Conservation (phyloP, 2,797 vertebrate genomes). For the Orestias chungarensis region DNA sequence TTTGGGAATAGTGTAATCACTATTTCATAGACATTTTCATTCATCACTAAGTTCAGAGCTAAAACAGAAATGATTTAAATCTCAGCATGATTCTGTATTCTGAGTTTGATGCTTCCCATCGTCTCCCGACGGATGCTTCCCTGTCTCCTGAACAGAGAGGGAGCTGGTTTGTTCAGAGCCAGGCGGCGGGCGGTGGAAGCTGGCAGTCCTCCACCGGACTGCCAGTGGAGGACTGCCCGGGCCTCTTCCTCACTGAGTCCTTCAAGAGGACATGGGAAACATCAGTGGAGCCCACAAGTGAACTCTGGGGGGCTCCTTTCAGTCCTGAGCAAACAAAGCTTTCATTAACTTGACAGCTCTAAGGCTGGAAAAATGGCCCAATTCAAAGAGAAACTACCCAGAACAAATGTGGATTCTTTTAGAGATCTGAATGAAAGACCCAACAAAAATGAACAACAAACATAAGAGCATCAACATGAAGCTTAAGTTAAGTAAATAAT, state of each 20-base stretch:
- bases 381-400: conserved; percentile 6
- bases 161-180: conserved; percentile 27
- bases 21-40: background rate
- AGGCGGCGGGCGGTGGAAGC: conserved; percentile 46
- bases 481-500: background rate
- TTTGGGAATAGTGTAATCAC: background rate
- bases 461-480: background rate
- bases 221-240: conserved; percentile 1
- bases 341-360: conserved; percentile 42
- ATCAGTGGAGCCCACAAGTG: conserved; percentile 40
- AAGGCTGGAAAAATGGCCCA: conserved; percentile 13
- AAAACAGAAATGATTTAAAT: background rate
- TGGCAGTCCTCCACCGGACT: conserved; percentile 20
- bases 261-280: conserved; percentile 62
- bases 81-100: conserved; percentile 20
- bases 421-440: background rate
- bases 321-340: conserved; percentile 57
- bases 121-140: conserved; percentile 34
- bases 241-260: conserved; percentile 45
- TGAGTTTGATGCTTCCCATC: conserved; percentile 12
- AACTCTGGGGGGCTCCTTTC: conserved; percentile 47
- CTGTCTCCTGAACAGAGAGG: conserved; percentile 36
- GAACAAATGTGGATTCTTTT: background rate
- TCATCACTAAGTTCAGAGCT: background rate
- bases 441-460: background rate